A percentile compares a stretch with the other conserved stretches of the same genome.
Conservation (phyloP, 2,888 invertebrate genomes). For the Nymphalis polychloros region DNA sequence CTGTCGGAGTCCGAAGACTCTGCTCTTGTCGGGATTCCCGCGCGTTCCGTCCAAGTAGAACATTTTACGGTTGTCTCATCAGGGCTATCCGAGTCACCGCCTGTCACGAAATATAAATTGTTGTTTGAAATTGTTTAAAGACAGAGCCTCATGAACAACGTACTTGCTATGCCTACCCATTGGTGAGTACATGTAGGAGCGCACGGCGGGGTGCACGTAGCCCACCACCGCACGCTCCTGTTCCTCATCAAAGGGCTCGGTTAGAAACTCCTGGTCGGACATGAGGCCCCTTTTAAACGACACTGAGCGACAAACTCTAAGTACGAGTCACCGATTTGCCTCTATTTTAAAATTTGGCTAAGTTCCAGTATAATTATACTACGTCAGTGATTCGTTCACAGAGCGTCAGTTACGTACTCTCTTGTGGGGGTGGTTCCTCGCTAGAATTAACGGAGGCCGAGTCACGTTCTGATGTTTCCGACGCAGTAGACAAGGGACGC, state of each 20-base stretch:
- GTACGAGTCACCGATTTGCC: slow-evolving; percentile 74
- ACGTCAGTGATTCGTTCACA: slow-evolving; percentile 75
- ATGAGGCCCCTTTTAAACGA: slow-evolving; percentile 75
- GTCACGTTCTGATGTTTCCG: slow-evolving; percentile 75
- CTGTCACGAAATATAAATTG: slow-evolving; percentile 70
- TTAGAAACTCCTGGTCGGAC: slow-evolving; percentile 79
- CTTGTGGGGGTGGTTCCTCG: slow-evolving; percentile 76
- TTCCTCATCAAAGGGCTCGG: slow-evolving; percentile 74
- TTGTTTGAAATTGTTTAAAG: slow-evolving; percentile 43
- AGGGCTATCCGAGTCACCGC: slow-evolving; percentile 83
- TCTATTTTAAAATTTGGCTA: slow-evolving; percentile 79
- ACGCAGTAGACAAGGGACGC: slow-evolving; percentile 75
- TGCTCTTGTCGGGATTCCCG: slow-evolving; percentile 61
- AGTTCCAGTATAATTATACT: slow-evolving; percentile 69
- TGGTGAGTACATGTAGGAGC: slow-evolving; percentile 80
- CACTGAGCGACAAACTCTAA: slow-evolving; percentile 77
- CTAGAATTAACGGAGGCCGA: slow-evolving; percentile 78
- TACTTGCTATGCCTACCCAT: slow-evolving; percentile 69
- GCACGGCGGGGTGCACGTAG: slow-evolving; percentile 75
- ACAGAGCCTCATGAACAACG: slow-evolving; percentile 58
- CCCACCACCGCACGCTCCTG: slow-evolving; percentile 71
- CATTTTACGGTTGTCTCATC: slow-evolving; percentile 84
- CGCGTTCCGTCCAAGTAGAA: slow-evolving; percentile 73
- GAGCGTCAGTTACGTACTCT: slow-evolving; percentile 74
- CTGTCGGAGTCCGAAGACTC: slow-evolving; percentile 71